Conservation (phyloP, 1,140 invertebrate species). For the Drusus annulatus region DNA sequence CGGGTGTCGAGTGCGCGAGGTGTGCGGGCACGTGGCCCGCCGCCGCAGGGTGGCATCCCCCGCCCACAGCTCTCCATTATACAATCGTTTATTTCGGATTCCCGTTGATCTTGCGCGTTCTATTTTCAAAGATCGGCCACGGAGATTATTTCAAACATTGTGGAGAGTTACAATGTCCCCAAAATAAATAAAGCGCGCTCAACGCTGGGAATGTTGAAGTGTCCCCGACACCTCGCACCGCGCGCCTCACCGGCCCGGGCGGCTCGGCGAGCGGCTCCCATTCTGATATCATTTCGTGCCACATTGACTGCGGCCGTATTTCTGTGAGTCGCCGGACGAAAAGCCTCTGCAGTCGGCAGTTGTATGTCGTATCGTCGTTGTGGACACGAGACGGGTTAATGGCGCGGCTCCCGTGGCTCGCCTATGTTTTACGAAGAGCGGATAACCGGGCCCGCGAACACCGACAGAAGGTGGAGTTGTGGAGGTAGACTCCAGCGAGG, state of each 20-base stretch:
- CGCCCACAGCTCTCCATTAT: neutral
- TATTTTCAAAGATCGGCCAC: constrained; percentile 32
- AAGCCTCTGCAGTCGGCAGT: too few relatives aligned
- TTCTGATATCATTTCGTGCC: neutral
- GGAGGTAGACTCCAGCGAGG: neutral
- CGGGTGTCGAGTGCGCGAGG: neutral
- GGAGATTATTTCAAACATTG: constrained; percentile 36
- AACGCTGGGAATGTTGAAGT: neutral
- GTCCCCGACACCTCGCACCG: neutral
- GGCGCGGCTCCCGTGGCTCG: neutral
- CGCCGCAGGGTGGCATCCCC: neutral
- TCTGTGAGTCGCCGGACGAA: too few relatives aligned
- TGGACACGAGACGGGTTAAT: neutral
- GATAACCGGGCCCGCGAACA: neutral
- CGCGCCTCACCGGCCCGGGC: neutral
- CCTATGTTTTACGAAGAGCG: neutral
- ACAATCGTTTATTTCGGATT: constrained; percentile 18
- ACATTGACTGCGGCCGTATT: too few relatives aligned
- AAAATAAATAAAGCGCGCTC: constrained; percentile 27
- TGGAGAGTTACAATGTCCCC: constrained; percentile 33
- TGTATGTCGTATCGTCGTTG: too few relatives aligned
- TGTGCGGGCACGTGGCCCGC: neutral
- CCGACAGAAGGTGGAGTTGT: neutral
- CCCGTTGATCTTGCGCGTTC: constrained; percentile 20
- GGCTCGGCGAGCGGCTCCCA: neutral